Evolutionary conservation across 2,888 invertebrate species (phyloP).

Genomic region (Bembecia ichneumoniformis): DNA sequence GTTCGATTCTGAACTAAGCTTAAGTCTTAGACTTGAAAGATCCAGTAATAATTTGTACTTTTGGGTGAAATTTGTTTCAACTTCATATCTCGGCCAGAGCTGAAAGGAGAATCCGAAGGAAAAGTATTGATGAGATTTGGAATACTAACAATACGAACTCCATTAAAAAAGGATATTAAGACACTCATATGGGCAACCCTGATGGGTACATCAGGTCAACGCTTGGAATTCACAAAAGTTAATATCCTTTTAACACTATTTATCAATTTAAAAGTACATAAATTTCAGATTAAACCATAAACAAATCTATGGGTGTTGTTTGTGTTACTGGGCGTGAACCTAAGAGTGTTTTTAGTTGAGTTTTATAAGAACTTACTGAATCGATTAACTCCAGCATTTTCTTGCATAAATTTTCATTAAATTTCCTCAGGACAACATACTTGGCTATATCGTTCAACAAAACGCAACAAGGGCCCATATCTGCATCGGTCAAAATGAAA

Average conservation of each 20-base stretch:
- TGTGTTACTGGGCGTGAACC: too few relatives aligned
- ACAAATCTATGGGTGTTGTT: too few relatives aligned
- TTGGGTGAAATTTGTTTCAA: conserved; percentile 17
- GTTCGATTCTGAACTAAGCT: conserved; percentile 13
- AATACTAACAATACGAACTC: too few relatives aligned
- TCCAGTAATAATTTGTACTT: conserved; percentile 22
- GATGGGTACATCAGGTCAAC: too few relatives aligned
- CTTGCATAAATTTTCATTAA: conserved; percentile 14
- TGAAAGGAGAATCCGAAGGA: conserved; percentile 9
- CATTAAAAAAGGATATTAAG: too few relatives aligned
- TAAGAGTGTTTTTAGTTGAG: background rate
- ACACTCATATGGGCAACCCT: too few relatives aligned
- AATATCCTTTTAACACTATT: too few relatives aligned
- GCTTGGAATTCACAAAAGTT: too few relatives aligned
- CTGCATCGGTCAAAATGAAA: conserved; percentile 17
- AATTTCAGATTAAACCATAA: too few relatives aligned
- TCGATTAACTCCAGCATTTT: conserved; percentile 26
- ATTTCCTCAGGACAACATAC: conserved; percentile 17
- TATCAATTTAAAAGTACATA: too few relatives aligned
- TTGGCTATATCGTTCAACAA: conserved; percentile 28
- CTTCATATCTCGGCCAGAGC: conserved; percentile 31
- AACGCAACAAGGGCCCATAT: conserved; percentile 11
- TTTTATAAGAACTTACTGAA: conserved; percentile 21
- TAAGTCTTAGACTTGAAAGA: conserved; percentile 15
- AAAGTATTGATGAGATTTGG: too few relatives aligned